phyloP scores from a whole-genome alignment of 2,113 vertebrate genomes.

The Felis chaus region DNA sequence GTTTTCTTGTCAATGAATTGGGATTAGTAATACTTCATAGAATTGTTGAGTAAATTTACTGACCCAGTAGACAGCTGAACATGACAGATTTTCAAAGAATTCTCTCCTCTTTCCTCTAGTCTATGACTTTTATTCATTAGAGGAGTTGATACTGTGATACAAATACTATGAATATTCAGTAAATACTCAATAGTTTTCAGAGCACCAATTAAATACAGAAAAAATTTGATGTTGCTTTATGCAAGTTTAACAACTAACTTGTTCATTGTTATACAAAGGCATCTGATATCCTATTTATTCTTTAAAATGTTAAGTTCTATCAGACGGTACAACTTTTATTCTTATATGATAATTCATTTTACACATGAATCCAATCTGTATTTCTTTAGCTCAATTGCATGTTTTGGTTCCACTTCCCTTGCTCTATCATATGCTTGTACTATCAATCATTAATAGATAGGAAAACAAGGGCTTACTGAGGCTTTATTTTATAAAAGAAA shows the following conservation, averaged over 20 bases:
- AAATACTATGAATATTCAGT: not conserved
- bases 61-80: not conserved
- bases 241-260: not conserved
- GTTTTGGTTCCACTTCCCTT: not conserved
- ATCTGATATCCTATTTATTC: slow-evolving; percentile 1
- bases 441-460: slow-evolving; percentile 42
- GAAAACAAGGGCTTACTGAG: not conserved
- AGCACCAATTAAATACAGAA: not conserved
- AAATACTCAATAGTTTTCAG: not conserved
- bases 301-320: not conserved
- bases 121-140: not conserved
- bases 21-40: not conserved
- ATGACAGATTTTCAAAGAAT: not conserved
- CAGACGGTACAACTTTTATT: slow-evolving; percentile 39
- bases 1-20: not conserved
- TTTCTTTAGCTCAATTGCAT: not conserved
- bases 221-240: not conserved
- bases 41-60: not conserved
- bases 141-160: not conserved
- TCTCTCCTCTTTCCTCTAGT: not conserved
- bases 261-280: not conserved
- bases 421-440: not conserved
- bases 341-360: not conserved
- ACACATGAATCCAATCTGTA: not conserved
- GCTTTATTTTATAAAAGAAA: slow-evolving; percentile 48